These are phyloP conservation scores for Laticauda colubrina DNA, from an alignment of 2,113 vertebrate species.

Conservation along the genomic window DNA sequence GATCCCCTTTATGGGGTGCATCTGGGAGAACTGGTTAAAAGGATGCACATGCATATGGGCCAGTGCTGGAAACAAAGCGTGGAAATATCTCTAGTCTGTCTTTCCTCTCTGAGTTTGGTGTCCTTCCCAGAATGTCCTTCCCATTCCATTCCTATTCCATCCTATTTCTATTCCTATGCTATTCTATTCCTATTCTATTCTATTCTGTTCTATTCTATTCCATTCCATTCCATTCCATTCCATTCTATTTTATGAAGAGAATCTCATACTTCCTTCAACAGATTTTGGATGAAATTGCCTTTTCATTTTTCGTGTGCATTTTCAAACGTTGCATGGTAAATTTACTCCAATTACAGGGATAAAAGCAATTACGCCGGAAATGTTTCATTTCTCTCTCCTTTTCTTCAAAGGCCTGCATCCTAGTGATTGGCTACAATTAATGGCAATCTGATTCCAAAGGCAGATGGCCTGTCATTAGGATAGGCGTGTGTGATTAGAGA, in stretches of 20 bases:
- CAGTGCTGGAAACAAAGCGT: too few relatives aligned
- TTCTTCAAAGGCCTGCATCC: neutral
- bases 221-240: too few relatives aligned
- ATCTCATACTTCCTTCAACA: neutral
- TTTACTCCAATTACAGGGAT: conserved; percentile 2
- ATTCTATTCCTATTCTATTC: too few relatives aligned
- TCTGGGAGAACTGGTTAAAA: too few relatives aligned
- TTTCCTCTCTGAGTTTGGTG: too few relatives aligned
- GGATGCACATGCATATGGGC: too few relatives aligned
- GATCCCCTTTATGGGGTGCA: too few relatives aligned
- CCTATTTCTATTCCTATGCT: too few relatives aligned
- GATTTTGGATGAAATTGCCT: neutral
- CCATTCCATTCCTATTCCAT: too few relatives aligned
- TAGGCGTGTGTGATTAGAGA: neutral
- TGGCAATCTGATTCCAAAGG: conserved; percentile 10
- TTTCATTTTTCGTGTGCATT: neutral
- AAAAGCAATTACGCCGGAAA: neutral
- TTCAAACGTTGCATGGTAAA: conserved; percentile 10
- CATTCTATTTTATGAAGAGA: neutral
- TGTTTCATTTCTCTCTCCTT: neutral
- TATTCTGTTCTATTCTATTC: too few relatives aligned
- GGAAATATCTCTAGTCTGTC: too few relatives aligned
- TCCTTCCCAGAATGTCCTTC: too few relatives aligned
- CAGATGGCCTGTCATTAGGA: neutral
- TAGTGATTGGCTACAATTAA: neutral